phyloP scores from a whole-genome alignment of 1,140 invertebrate species.

The Leptinotarsa lineolata region DNA sequence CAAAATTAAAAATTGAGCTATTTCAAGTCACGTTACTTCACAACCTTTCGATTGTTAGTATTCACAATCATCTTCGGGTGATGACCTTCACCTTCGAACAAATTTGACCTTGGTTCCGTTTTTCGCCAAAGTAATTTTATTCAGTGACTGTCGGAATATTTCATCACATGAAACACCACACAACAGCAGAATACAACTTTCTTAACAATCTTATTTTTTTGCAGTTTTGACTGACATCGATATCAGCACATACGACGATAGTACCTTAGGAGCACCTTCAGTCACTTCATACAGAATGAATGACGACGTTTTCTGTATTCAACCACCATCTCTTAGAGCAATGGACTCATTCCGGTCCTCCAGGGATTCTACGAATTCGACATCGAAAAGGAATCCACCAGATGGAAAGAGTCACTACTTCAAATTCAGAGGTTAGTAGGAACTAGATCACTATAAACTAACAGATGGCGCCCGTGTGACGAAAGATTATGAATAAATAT shows the following conservation, averaged over 20 bases:
- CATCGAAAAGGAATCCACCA: slow-evolving; percentile 37
- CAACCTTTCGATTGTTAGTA: too few species aligned
- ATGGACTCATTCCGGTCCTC: slow-evolving; percentile 48
- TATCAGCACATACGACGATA: slow-evolving; percentile 51
- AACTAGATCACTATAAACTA: too few species aligned
- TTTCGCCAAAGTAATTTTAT: too few species aligned
- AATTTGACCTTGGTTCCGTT: too few species aligned
- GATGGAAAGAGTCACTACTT: slow-evolving; percentile 42
- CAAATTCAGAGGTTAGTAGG: slow-evolving; percentile 45
- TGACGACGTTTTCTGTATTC: slow-evolving; percentile 50
- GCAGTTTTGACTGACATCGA: slow-evolving; percentile 53
- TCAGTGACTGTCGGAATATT: too few species aligned
- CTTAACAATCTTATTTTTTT: slow-evolving; percentile 32
- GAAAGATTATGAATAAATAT: too few species aligned
- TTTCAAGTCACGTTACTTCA: too few species aligned
- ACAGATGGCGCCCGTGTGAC: too few species aligned
- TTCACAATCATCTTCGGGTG: too few species aligned
- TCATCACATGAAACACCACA: too few species aligned
- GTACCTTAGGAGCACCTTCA: slow-evolving; percentile 49
- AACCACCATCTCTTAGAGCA: slow-evolving; percentile 48
- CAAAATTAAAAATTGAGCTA: too few species aligned
- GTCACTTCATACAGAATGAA: slow-evolving; percentile 52
- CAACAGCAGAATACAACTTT: not conserved
- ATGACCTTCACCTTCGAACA: too few species aligned
- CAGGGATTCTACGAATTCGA: slow-evolving; percentile 38